phyloP scores from a whole-genome alignment of 2,113 vertebrate species.

The Romanogobio albipinnatus region DNA sequence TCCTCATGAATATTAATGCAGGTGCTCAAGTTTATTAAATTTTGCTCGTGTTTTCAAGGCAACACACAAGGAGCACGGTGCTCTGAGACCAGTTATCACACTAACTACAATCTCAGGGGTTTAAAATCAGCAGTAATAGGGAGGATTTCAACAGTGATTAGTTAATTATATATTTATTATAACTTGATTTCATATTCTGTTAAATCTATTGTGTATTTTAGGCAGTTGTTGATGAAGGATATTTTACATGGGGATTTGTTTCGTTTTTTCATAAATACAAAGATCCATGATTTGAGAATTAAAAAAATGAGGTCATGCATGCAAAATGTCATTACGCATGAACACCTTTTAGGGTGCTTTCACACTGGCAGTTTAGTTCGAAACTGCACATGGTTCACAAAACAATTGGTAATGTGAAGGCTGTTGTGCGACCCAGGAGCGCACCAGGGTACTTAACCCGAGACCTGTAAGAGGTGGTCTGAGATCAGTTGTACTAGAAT shows the following conservation, averaged over 20 bases:
- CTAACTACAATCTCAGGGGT: neutral
- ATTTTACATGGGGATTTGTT: neutral
- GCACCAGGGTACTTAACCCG: too few relatives aligned
- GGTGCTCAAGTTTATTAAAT: slow-evolving; percentile 45
- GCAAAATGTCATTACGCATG: too few relatives aligned
- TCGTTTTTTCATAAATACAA: neutral
- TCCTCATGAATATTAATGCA: slow-evolving; percentile 41
- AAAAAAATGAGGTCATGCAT: too few relatives aligned
- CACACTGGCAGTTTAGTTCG: too few relatives aligned
- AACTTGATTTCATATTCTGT: slow-evolving; percentile 10
- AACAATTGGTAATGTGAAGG: too few relatives aligned
- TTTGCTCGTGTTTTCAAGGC: slow-evolving; percentile 27
- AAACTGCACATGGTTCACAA: too few relatives aligned
- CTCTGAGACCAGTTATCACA: slow-evolving; percentile 29
- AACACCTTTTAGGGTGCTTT: too few relatives aligned
- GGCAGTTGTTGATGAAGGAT: neutral
- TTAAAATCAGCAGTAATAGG: neutral
- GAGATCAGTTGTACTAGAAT: too few relatives aligned
- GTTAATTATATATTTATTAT: neutral
- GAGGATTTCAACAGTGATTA: slow-evolving; percentile 3
- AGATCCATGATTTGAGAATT: too few relatives aligned
- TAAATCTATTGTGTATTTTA: neutral
- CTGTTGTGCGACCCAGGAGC: too few relatives aligned
- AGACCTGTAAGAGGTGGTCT: too few relatives aligned
- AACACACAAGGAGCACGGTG: neutral